Conservation (phyloP, 2,888 invertebrate genomes). For the Amblyteles armatorius region DNA sequence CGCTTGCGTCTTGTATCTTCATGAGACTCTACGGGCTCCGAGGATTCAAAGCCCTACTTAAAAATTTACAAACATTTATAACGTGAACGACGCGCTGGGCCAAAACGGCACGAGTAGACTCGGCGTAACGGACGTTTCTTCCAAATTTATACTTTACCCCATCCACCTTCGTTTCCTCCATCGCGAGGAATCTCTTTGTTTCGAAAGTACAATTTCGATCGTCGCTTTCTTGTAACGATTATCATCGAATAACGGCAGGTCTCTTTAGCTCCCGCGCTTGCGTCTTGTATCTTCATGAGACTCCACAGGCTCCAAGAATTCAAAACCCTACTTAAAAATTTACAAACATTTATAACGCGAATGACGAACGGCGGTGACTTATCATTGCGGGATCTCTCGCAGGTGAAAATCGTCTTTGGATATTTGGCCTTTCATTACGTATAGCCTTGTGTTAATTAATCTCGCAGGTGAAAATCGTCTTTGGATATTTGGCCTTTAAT, state of each 20-base stretch:
- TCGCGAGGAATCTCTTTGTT: slow-evolving; percentile 43
- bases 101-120: slow-evolving; percentile 53
- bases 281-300: background rate
- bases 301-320: too few species aligned
- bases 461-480: slow-evolving; percentile 33
- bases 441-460: slow-evolving; percentile 50
- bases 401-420: slow-evolving; percentile 38
- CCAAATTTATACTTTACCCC: slow-evolving; percentile 38
- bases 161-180: slow-evolving; percentile 21
- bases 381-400: slow-evolving; percentile 53
- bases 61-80: too few species aligned
- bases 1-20: background rate
- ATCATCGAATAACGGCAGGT: background rate
- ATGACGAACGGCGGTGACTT: slow-evolving; percentile 10
- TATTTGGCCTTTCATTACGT: slow-evolving; percentile 56
- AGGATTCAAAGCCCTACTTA: too few species aligned
- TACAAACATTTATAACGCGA: too few species aligned
- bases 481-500: slow-evolving; percentile 55
- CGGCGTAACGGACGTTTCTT: slow-evolving; percentile 60
- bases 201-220: slow-evolving; percentile 26
- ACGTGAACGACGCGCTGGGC: slow-evolving; percentile 11
- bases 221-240: background rate
- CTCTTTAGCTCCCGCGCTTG: background rate
- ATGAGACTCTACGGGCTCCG: background rate
- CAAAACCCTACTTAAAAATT: too few species aligned